Base-by-base conservation (phyloP, 2,888 invertebrate genomes). In the Parnassius apollo region DNA sequence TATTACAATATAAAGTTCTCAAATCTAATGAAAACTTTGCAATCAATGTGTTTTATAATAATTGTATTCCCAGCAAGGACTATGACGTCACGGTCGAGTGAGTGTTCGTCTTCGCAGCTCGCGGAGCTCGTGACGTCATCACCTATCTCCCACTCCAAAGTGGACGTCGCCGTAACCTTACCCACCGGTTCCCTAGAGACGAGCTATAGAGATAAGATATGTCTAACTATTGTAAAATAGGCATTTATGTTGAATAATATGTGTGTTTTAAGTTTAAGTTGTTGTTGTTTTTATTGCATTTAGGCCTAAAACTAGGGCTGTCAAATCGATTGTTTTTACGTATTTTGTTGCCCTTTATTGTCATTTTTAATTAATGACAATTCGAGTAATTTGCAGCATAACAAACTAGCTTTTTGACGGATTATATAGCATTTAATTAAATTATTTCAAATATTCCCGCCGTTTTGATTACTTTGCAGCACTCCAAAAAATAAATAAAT, bases 1-100 rank as follows among this genome's bases (percentile, higher is more conserved):
- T 7, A 4, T 25, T 35, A 35, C 35, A 4, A 35, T 35, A 35
- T 35, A 35, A 35, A 35, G 35, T 35, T 35, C 35, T 35, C 7
- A 35, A 35, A 35, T 35, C 35, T 7, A 35, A 35, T 35, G 35
- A 35, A 7, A 7, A 35, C 4, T 35, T 35, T 35, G 35, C 35
- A 35, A 35, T 35, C 35, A 35, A 7, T 35, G 8, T 49, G 4
- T 54, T 18, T 57, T 49, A 60, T 42, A 48, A 18, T 44, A 48
- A 42, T 52, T 61, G 58, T 59, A 12, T 64, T 71, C 66, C 18
- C 81, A 90, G 91, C 91, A 2, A 72, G 89, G 69, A 91, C 91
- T 59, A 87, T 90, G 82, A 90, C 91, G 66, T 90, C 91, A 63
- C 80, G 86, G 22, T 91, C 91, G n/a, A 90, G 90, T 57, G 89